A percentile compares a stretch with the other conserved stretches of the same genome.
Evolutionary conservation across 2,888 invertebrate genomes (phyloP).

Genomic region (Ashinkailepas kermadecensis): DNA sequence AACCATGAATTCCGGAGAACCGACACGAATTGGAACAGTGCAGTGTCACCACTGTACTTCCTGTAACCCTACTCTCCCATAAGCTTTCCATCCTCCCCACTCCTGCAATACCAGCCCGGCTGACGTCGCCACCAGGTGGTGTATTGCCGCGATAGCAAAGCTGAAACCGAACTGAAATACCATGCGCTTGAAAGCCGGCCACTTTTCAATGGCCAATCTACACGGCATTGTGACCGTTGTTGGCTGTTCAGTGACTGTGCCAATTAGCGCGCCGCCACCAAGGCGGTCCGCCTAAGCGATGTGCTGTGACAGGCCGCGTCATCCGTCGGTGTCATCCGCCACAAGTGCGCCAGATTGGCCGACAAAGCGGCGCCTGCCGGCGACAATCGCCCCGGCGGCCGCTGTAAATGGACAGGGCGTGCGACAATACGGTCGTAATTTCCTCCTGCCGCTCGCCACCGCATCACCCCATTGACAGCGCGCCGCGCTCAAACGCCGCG

Average conservation of each 20-base stretch:
- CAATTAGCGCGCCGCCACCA: background rate
- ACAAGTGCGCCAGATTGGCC: slow-evolving; percentile 13
- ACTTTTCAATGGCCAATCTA: slow-evolving; percentile 3
- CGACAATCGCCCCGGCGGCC: slow-evolving; percentile 4
- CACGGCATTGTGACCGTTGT: background rate
- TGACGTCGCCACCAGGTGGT: too few relatives aligned
- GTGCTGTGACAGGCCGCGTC: slow-evolving; percentile 10
- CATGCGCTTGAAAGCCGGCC: background rate
- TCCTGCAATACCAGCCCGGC: too few relatives aligned
- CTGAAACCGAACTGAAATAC: too few relatives aligned
- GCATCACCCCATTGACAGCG: background rate
- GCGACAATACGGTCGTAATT: slow-evolving; percentile 8
- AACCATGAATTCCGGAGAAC: too few relatives aligned
- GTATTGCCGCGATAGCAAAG: too few relatives aligned
- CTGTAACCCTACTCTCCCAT: too few relatives aligned
- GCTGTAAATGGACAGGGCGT: background rate
- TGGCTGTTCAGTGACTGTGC: background rate
- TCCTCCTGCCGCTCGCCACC: background rate
- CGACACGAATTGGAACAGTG: too few relatives aligned
- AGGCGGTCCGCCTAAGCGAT: background rate
- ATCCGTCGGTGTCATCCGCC: slow-evolving; percentile 8
- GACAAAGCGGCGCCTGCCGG: background rate
- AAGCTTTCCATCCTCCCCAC: too few relatives aligned
- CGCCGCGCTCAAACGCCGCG: background rate
- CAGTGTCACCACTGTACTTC: too few relatives aligned